Base-by-base conservation (phyloP, 2,113 vertebrate species). In the Bungarus multicinctus region DNA sequence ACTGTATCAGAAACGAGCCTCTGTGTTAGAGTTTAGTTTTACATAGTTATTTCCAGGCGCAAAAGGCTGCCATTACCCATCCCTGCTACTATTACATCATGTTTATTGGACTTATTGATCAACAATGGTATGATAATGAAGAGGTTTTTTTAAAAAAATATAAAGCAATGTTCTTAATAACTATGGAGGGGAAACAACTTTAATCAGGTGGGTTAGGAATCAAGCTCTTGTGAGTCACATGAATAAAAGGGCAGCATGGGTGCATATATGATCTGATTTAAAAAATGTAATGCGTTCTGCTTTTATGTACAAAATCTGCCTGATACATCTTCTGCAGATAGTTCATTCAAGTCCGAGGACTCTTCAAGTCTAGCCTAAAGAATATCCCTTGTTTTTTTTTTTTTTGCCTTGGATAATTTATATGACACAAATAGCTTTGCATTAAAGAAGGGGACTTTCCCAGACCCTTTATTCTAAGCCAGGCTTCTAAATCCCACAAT, bases 291-390 rank as follows among this genome's bases (percentile, higher is more conserved):
- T 74, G 85, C 50, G 87, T 69, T 47, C 93, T 95, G 89, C 94
- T 95, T 94, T 16, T 92, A 90, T 95, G 93, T 54, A 94, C 95
- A 96, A 96, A 93, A 94, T 97, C 95, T 95, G 90, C 91, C 52
- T 94, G 88, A 43, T 81, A 87, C 95, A 93, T 96, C 92, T 91
- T 87, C 27, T 30, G 69, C 34, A 81, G 16, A 81, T 43, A 43
- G 74, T 43, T 81, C 18, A 43, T 10, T 81, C 74, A 43, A 43
- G 74, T 81, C 34, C 43, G 18, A 8, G 34, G 34, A 25, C 23
- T 94, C 12, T 94, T 89, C 91, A 85, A 89, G 54, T 50, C 53
- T 95, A 91, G 89, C 93, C 93, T 88, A 96, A 96, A 96, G 96
- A 91, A 3, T 4, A 27, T 8, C 92, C 34, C 92, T 94, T 57